phyloP scores from a whole-genome alignment of 2,113 vertebrate genomes.

The Pipa parva region DNA sequence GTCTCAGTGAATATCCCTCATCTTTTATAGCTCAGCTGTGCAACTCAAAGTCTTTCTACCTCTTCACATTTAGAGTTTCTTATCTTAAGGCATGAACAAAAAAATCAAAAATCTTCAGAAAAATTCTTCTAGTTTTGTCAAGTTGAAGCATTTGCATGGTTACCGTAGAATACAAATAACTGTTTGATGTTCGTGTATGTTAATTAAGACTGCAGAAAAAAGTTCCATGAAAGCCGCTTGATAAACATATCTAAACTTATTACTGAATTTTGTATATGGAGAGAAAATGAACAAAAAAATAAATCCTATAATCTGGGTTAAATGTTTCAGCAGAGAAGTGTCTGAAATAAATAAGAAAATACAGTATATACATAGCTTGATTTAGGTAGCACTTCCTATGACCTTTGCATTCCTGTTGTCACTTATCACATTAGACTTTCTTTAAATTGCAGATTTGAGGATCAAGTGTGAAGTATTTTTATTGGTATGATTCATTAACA shows the following conservation, averaged over 20 bases:
- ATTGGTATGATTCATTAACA: too few species aligned
- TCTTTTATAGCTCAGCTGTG: conserved; percentile 26
- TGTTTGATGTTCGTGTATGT: conserved; percentile 41
- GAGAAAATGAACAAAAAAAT: conserved; percentile 15
- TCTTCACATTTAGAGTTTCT: not conserved
- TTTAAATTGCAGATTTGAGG: too few species aligned
- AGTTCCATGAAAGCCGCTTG: not conserved
- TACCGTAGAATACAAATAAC: conserved; percentile 31
- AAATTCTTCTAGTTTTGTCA: conserved; percentile 40
- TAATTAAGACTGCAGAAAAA: conserved; percentile 49
- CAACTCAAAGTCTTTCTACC: conserved; percentile 31
- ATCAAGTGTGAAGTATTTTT: too few species aligned
- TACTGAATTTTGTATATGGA: conserved; percentile 1
- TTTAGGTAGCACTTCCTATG: too few species aligned
- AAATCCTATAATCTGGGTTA: too few species aligned
- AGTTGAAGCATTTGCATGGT: conserved; percentile 34
- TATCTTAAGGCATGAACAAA: not conserved
- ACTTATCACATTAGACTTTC: too few species aligned
- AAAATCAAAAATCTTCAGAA: conserved; percentile 29
- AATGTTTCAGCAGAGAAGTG: too few species aligned
- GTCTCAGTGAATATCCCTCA: conserved; percentile 29
- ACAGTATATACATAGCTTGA: too few species aligned
- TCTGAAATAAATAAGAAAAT: too few species aligned
- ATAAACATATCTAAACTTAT: conserved; percentile 42
- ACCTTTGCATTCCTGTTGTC: too few species aligned